These are phyloP conservation scores for Oncorhynchus clarkii DNA, from an alignment of 2,113 vertebrate genomes.

Conservation along the genomic window DNA sequence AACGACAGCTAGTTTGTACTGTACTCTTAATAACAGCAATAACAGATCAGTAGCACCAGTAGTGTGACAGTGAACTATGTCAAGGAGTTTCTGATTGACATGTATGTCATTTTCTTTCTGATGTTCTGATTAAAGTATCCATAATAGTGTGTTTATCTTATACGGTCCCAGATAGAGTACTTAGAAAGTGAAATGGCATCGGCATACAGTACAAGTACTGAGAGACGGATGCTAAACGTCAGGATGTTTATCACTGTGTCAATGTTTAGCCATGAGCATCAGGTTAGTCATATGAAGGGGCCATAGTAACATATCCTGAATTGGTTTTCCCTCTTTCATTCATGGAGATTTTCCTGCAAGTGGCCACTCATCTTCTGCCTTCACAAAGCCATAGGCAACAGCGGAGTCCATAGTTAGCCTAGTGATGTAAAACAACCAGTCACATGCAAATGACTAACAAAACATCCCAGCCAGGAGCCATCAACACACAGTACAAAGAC, in stretches of 20 bases:
- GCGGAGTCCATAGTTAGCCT: not conserved
- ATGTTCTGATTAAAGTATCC: not conserved
- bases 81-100: not conserved
- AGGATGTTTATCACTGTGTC: constrained; percentile 8
- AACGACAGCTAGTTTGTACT: constrained; percentile 30
- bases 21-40: constrained; percentile 14
- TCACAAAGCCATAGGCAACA: not conserved
- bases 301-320: not conserved
- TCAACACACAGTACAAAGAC: not conserved
- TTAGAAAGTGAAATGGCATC: not conserved
- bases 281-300: constrained; percentile 55
- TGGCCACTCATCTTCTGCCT: constrained; percentile 17
- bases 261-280: constrained; percentile 26
- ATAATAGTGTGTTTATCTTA: not conserved
- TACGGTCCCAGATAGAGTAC: not conserved
- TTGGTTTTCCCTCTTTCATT: not conserved
- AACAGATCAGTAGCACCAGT: constrained; percentile 16
- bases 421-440: constrained; percentile 51
- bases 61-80: too few relatives aligned
- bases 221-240: not conserved
- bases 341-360: constrained; percentile 15
- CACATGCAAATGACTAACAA: constrained; percentile 25
- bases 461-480: not conserved
- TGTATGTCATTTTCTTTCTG: not conserved
- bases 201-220: not conserved